Percentiles rank a stretch among this genome's conserved stretches.
Conservation (phyloP, 2,113 vertebrate species). For the Onychostoma macrolepis region DNA sequence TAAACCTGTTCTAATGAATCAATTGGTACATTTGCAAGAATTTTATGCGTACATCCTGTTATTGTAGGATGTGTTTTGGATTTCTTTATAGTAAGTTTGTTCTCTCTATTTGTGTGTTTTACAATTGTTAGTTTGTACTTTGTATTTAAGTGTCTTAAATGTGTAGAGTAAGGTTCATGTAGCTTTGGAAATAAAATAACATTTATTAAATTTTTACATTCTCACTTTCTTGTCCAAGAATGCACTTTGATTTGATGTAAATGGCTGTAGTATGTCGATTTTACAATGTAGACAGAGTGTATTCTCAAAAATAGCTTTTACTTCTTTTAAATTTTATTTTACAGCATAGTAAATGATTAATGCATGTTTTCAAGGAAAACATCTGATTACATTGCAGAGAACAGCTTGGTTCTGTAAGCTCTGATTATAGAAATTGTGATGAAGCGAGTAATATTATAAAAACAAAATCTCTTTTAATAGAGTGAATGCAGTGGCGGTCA, state of each 20-base stretch:
- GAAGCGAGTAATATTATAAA: no score
- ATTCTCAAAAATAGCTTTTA: neutral
- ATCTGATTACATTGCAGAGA: neutral
- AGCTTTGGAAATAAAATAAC: conserved; percentile 28
- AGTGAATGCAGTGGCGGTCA: no score
- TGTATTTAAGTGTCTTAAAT: conserved; percentile 5
- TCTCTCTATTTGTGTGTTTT: neutral
- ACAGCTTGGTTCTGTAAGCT: neutral
- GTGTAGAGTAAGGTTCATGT: neutral
- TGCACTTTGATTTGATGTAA: neutral
- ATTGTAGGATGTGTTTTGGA: neutral
- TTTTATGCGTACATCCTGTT: neutral
- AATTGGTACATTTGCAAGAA: neutral
- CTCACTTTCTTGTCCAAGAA: neutral
- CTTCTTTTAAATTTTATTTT: neutral
- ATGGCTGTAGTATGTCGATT: neutral
- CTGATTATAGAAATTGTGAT: neutral
- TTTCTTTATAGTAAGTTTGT: neutral
- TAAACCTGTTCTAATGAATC: neutral
- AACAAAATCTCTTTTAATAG: no score
- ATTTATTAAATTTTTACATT: neutral
- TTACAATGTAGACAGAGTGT: neutral
- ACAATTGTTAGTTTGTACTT: conserved; percentile 25
- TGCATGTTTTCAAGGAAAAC: neutral
- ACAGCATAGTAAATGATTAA: neutral